Evolutionary conservation across 2,888 invertebrate species (phyloP).

Genomic region (Agapostemon virescens): DNA sequence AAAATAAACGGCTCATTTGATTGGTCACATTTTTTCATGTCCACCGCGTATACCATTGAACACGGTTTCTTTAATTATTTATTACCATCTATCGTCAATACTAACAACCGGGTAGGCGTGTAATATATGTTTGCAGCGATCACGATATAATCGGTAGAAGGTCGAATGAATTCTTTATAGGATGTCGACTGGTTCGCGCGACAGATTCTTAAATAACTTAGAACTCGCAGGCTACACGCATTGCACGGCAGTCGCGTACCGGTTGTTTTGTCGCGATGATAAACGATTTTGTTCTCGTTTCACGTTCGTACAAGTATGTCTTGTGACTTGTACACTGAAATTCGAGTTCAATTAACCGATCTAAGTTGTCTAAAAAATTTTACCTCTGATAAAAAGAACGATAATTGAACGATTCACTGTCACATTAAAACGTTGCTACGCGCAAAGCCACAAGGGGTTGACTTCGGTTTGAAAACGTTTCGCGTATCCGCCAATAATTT

Average conservation of each 20-base stretch:
- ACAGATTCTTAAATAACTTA: slow-evolving; percentile 29
- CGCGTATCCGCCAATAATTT: neutral
- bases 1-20: no score
- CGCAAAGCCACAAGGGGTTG: neutral
- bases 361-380: neutral
- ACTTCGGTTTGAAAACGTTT: neutral
- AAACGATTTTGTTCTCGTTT: neutral
- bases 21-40: neutral
- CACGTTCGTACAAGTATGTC: neutral
- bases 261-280: slow-evolving; percentile 8
- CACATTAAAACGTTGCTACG: neutral
- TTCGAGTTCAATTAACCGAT: neutral
- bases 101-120: neutral
- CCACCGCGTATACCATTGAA: neutral
- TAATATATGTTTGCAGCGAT: slow-evolving; percentile 38
- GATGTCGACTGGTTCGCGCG: slow-evolving; percentile 43
- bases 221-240: slow-evolving; percentile 6
- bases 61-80: slow-evolving; percentile 22
- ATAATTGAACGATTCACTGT: neutral
- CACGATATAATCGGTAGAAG: slow-evolving; percentile 55
- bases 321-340: neutral
- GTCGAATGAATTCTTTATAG: slow-evolving; percentile 69
- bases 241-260: slow-evolving; percentile 3
- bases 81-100: neutral
- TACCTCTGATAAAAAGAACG: neutral